These are phyloP conservation scores for Redunca redunca DNA, from an alignment of 2,113 vertebrate species.

Conservation along the genomic window DNA sequence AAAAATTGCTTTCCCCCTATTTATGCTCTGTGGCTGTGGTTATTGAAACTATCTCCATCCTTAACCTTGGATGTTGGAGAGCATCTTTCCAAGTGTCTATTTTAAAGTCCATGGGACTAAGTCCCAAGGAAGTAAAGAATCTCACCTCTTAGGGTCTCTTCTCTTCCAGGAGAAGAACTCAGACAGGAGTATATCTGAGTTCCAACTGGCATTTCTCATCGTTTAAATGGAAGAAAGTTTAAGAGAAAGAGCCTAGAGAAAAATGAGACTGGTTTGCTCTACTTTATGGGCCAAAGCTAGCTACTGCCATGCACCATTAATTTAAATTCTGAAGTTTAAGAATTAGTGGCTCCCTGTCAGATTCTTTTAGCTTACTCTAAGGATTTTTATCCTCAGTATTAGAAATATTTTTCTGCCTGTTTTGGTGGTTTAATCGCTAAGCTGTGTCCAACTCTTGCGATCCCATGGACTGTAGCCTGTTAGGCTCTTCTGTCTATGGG, in stretches of 20 bases:
- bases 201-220: neutral
- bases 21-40: neutral
- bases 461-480: neutral
- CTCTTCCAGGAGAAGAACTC: neutral
- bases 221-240: neutral
- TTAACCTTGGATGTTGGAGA: neutral
- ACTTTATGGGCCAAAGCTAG: neutral
- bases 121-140: neutral
- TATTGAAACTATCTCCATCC: neutral
- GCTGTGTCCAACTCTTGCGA: neutral
- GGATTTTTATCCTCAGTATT: neutral
- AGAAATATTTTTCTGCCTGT: neutral
- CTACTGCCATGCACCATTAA: neutral
- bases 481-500: neutral
- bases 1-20: neutral
- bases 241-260: neutral
- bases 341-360: neutral
- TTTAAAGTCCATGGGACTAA: neutral
- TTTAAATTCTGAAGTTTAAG: slow-evolving; percentile 1
- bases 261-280: neutral
- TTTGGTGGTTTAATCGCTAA: neutral
- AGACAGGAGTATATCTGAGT: neutral
- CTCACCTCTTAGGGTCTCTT: neutral
- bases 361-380: neutral
- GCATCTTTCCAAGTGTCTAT: neutral